Conservation (phyloP, 1,140 invertebrate genomes). For the Trichoplusia ni region DNA sequence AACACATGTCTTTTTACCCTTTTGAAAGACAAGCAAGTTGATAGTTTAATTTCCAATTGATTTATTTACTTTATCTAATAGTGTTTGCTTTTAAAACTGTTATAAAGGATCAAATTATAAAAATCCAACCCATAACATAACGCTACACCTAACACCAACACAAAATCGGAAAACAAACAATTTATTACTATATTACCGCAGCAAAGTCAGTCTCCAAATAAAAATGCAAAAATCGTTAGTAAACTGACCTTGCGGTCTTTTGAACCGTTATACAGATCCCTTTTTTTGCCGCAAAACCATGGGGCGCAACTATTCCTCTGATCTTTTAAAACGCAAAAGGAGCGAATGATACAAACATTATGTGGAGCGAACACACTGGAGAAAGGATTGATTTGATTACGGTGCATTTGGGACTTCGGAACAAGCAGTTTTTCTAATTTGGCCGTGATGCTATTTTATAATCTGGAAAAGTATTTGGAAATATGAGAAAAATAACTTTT, state of each 20-base stretch:
- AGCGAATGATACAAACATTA: conserved; percentile 58
- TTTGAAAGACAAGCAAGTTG: too few relatives aligned
- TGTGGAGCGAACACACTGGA: conserved; percentile 45
- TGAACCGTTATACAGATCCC: conserved; percentile 61
- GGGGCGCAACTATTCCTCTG: conserved; percentile 73
- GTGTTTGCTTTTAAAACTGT: too few relatives aligned
- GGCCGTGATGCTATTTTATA: too few relatives aligned
- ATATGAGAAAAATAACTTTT: too few relatives aligned
- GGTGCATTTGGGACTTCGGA: too few relatives aligned
- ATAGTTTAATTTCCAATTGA: too few relatives aligned
- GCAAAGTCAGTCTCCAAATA: conserved; percentile 30
- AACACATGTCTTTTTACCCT: too few relatives aligned
- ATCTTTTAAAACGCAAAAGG: conserved; percentile 71
- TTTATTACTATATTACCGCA: conserved; percentile 15
- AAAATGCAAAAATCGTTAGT: conserved; percentile 49
- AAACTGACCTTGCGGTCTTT: conserved; percentile 64
- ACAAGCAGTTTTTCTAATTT: too few relatives aligned
- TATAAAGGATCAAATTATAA: too few relatives aligned
- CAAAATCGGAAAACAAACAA: conserved; percentile 3
- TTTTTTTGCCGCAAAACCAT: conserved; percentile 62
- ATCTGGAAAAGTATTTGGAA: too few relatives aligned
- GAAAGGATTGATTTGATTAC: not conserved
- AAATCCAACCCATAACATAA: too few relatives aligned
- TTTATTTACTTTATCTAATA: too few relatives aligned
- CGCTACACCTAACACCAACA: not conserved